A percentile compares a stretch with the other conserved stretches of the same genome.
These are phyloP conservation scores for Proctacanthus coquilletti DNA, from an alignment of 1,140 invertebrate species.

Conservation along the genomic window DNA sequence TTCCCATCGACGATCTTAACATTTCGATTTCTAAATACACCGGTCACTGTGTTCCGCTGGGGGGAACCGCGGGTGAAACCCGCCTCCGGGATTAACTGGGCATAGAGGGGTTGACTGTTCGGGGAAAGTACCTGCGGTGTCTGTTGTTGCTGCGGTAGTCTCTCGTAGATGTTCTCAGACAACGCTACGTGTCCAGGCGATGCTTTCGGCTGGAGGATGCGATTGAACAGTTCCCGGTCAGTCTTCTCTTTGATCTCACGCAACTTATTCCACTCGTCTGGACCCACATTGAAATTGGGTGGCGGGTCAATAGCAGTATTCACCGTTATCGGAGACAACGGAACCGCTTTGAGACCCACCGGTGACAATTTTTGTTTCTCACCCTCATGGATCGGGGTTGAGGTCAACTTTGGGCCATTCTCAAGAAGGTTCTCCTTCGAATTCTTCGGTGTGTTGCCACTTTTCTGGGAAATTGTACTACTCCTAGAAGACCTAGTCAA, in stretches of 20 bases:
- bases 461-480: neutral
- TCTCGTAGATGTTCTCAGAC: slow-evolving; percentile 23
- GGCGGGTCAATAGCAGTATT: neutral
- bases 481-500: neutral
- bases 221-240: slow-evolving; percentile 21
- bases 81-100: slow-evolving; percentile 3
- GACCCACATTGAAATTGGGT: slow-evolving; percentile 6
- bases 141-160: slow-evolving; percentile 11
- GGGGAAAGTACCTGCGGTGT: neutral
- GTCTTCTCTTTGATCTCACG: slow-evolving; percentile 23
- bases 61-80: slow-evolving; percentile 18
- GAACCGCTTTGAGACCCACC: neutral
- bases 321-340: neutral
- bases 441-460: slow-evolving; percentile 2
- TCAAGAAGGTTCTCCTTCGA: slow-evolving; percentile 8
- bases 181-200: slow-evolving; percentile 3
- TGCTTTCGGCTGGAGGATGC: slow-evolving; percentile 11
- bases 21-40: slow-evolving; percentile 14
- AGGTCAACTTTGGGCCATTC: slow-evolving; percentile 1
- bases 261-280: slow-evolving; percentile 19
- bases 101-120: slow-evolving; percentile 1
- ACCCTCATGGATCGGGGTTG: neutral
- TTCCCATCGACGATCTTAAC: slow-evolving; percentile 11
- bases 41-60: slow-evolving; percentile 24
- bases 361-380: slow-evolving; percentile 3